Evolutionary conservation across 2,113 vertebrate genomes (phyloP).

Genomic region (Xenus cinereus): DNA sequence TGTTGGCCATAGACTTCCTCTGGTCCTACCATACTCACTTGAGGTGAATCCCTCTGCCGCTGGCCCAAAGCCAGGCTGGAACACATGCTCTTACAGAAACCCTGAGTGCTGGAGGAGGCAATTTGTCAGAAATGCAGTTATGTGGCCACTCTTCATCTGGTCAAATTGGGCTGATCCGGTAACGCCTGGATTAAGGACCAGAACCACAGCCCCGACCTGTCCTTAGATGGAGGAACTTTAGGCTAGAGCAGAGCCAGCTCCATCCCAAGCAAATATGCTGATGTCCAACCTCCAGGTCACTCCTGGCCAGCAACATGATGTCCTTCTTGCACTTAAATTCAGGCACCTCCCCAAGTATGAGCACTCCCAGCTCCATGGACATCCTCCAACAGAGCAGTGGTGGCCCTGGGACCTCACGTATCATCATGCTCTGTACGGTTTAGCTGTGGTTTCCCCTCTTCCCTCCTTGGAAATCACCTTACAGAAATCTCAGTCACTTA

Average conservation of each 20-base stretch:
- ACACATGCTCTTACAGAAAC: neutral
- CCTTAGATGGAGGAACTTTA: neutral
- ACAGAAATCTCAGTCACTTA: neutral
- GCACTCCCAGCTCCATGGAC: neutral
- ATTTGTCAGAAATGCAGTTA: neutral
- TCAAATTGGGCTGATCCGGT: neutral
- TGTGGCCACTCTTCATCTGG: neutral
- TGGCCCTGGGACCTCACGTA: neutral
- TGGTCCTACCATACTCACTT: neutral
- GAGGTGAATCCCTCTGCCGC: fast-evolving
- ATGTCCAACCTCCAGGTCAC: neutral
- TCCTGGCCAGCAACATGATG: neutral
- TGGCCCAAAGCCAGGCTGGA: neutral
- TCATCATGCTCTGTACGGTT: fast-evolving
- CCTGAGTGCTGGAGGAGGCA: neutral
- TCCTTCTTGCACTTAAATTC: neutral
- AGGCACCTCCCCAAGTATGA: too few species aligned
- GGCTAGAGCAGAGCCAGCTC: neutral
- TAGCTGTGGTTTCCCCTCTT: neutral
- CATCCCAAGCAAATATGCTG: fast-evolving
- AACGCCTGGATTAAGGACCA: neutral
- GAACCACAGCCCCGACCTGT: neutral
- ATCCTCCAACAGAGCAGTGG: neutral
- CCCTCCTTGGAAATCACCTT: constrained; percentile 24
- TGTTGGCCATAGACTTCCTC: neutral